Evolutionary conservation across 2,888 invertebrate species (phyloP), one percentile per base, ranked within the genome.

Genomic region (Synergus gifuensis): DNA sequence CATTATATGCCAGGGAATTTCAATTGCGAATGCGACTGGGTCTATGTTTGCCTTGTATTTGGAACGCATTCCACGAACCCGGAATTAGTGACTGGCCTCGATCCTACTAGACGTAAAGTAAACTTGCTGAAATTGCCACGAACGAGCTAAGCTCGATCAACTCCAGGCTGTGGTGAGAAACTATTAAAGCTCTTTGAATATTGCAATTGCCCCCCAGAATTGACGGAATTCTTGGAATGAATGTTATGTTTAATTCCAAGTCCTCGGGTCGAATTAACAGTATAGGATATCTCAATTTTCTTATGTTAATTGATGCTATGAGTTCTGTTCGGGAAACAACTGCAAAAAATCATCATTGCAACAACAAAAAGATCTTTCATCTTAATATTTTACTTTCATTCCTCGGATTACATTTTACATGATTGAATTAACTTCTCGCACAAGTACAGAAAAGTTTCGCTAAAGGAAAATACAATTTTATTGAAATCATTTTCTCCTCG

Each of bases 51-150:
- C 81, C 84, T 85, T 84, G 85, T 87, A 90, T 90, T 89, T 90
- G 88, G 90, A 89, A 86, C 90, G 86, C 86, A 88, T 90, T 90
- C 90, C 86, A 79, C 86, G 90, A 90, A 89, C 81, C 83, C 85
- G 85, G 87, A 89, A 90, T 89, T 90, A 87, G 84, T 80, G 84
- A 80, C 85, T 89, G 89, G 84, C 90, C 90, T 89, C 89, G 87
- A 90, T 90, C 86, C 82, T 80, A 77, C 76, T 82, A 85, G 83
- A 83, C 83, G 83, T 87, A 77, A 79, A 78, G 79, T 78, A 84
- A 85, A 83, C 85, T 86, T 83, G 83, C 82, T 87, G 84, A 87
- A 87, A 85, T 86, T 85, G 83, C 78, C 77, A 77, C 49, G 54
- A 76, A 76, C 54, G 49, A 73, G 73, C 73, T 12, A 46, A 46